These are phyloP conservation scores for Ochropleura leucogaster DNA, from an alignment of 2,888 invertebrate species.

Conservation along the genomic window DNA sequence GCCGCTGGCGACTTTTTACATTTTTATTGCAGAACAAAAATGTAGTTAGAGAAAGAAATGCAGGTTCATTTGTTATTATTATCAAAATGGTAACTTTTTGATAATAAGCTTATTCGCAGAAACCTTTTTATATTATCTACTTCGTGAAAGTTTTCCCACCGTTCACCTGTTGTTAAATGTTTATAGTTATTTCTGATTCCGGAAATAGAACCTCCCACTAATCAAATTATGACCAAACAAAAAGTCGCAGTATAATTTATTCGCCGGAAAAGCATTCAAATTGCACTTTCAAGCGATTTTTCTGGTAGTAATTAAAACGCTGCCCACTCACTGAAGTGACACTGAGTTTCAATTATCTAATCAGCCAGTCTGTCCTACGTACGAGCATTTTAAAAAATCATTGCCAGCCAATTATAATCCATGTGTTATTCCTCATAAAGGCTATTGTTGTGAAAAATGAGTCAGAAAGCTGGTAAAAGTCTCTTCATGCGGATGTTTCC, in stretches of 20 bases:
- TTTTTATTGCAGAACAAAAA: too few relatives aligned
- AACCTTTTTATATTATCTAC: too few relatives aligned
- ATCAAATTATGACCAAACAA: background rate
- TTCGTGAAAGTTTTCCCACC: too few relatives aligned
- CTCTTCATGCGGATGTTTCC: conserved; percentile 1
- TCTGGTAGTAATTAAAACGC: conserved; percentile 1
- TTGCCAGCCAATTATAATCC: background rate
- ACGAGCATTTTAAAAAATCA: background rate
- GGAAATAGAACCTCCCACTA: background rate
- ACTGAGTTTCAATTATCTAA: conserved; percentile 9
- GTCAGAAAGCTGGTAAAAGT: background rate
- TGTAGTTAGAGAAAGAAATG: too few relatives aligned
- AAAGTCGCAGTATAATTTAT: too few relatives aligned
- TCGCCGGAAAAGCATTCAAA: too few relatives aligned
- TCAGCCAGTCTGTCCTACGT: background rate
- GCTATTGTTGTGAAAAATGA: background rate
- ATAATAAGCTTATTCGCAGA: too few relatives aligned
- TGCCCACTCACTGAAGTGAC: conserved; percentile 1
- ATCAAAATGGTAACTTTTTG: too few relatives aligned
- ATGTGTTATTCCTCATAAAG: background rate
- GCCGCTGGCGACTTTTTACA: too few relatives aligned
- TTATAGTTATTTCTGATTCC: background rate
- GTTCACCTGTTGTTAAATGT: too few relatives aligned
- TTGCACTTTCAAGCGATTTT: background rate
- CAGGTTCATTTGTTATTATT: too few relatives aligned